phyloP scores from a whole-genome alignment of 92 coral and sea anemone species.

The Blastomussa wellsi region DNA sequence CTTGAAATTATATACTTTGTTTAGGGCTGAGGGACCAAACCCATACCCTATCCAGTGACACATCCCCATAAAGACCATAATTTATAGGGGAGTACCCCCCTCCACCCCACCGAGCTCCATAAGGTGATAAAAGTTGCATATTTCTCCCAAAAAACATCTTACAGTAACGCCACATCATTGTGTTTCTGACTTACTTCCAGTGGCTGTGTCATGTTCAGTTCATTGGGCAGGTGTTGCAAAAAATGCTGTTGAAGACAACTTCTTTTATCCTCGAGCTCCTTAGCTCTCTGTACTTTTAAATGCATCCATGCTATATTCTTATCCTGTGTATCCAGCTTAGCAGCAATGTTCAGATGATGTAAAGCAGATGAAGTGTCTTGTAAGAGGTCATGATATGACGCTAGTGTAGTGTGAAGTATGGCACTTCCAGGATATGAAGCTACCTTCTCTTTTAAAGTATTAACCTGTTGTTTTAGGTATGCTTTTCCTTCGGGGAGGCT shows the following conservation, averaged over 20 bases:
- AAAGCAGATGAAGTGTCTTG: conserved; percentile 51
- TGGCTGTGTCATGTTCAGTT: conserved; percentile 52
- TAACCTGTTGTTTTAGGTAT: conserved; percentile 42
- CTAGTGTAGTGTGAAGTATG: conserved; percentile 52
- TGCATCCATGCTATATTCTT: conserved; percentile 63
- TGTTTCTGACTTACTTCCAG: conserved; percentile 31
- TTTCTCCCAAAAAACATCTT: neutral
- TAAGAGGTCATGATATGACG: conserved; percentile 55
- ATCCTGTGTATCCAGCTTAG: conserved; percentile 56
- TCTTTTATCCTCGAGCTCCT: conserved; percentile 52
- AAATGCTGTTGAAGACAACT: conserved; percentile 22
- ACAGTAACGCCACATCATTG: neutral
- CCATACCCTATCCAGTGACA: too few species aligned
- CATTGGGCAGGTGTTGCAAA: neutral
- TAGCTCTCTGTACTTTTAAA: conserved; percentile 54
- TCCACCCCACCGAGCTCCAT: too few species aligned
- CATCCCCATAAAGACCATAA: too few species aligned
- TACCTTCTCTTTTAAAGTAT: conserved; percentile 34
- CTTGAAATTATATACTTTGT: too few species aligned
- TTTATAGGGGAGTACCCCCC: too few species aligned
- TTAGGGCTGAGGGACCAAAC: too few species aligned
- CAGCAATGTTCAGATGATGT: conserved; percentile 44
- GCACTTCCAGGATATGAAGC: conserved; percentile 60
- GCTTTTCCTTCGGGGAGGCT: conserved; percentile 58
- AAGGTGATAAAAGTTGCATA: neutral